A percentile compares a stretch with the other conserved stretches of the same genome.
These are phyloP conservation scores for Tychaedon coryphoeus DNA, from an alignment of 2,113 vertebrate species.

Conservation along the genomic window DNA sequence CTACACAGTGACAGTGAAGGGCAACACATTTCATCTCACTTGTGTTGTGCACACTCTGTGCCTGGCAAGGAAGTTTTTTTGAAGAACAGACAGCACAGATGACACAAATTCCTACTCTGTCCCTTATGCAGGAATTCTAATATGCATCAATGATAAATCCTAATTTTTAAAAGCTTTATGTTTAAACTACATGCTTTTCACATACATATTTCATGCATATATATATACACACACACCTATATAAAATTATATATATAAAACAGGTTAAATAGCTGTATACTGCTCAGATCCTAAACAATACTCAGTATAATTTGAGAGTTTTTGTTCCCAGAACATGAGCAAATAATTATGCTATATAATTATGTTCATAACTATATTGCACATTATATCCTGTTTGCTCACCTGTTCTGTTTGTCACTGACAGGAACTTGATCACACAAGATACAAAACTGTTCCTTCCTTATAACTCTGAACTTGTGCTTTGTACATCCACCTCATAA, in stretches of 20 bases:
- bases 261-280: background rate
- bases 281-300: background rate
- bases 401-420: background rate
- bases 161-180: background rate
- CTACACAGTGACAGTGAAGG: background rate
- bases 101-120: background rate
- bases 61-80: background rate
- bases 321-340: background rate
- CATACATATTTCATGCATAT: background rate
- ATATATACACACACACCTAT: background rate
- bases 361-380: background rate
- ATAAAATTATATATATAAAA: background rate
- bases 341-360: background rate
- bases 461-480: background rate
- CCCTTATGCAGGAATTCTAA: background rate
- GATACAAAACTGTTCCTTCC: background rate
- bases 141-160: background rate
- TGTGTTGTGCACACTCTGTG: rapidly evolving
- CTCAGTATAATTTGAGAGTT: background rate
- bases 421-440: background rate
- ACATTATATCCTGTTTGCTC: background rate
- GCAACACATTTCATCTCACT: background rate
- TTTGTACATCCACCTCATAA: background rate
- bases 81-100: background rate
- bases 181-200: background rate